Evolutionary conservation across 2,888 invertebrate species (phyloP).

Genomic region (Zaprionus lineosus): DNA sequence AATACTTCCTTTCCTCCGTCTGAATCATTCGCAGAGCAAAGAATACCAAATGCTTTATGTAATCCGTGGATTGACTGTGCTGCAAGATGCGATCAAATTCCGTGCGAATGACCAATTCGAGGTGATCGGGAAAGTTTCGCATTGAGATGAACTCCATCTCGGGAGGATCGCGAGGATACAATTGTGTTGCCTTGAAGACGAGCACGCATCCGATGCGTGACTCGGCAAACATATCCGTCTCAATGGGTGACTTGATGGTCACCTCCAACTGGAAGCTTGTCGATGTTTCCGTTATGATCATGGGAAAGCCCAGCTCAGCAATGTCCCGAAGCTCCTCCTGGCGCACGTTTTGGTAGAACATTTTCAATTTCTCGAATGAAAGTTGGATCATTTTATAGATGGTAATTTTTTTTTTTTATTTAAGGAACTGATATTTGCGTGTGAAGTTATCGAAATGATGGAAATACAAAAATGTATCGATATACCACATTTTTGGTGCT

Average conservation of each 20-base stretch:
- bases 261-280: conserved; percentile 8
- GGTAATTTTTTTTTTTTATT: neutral
- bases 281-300: neutral
- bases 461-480: no score
- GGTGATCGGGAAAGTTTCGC: conserved; percentile 25
- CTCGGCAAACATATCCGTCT: neutral
- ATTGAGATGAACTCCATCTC: conserved; percentile 17
- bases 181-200: conserved; percentile 28
- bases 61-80: conserved; percentile 1
- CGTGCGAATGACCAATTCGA: conserved; percentile 7
- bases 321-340: conserved; percentile 25
- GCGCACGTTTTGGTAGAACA: no score
- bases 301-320: conserved; percentile 8
- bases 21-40: conserved; percentile 24
- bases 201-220: conserved; percentile 28
- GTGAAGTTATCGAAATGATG: no score
- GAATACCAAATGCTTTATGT: conserved; percentile 26
- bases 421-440: no score
- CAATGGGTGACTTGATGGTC: conserved; percentile 1
- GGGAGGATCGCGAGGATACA: conserved; percentile 22
- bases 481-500: no score
- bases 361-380: no score
- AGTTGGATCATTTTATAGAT: no score
- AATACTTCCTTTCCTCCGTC: conserved; percentile 8
- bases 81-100: conserved; percentile 13